Evolutionary conservation across 2,888 invertebrate species (phyloP).

Genomic region (Sesia apiformis): DNA sequence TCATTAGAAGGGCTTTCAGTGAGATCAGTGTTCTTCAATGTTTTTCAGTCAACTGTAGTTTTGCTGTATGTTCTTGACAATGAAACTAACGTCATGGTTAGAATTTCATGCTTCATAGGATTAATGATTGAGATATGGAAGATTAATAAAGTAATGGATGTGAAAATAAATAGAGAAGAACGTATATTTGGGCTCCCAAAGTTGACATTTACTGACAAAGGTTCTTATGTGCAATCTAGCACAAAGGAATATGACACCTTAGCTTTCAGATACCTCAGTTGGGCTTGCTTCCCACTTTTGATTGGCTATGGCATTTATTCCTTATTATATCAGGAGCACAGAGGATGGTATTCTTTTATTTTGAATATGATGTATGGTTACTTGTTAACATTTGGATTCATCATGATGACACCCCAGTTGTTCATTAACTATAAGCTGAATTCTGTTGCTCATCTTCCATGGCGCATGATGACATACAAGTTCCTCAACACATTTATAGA

Average conservation of each 20-base stretch:
- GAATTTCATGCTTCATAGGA: constrained; percentile 95
- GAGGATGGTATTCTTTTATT: constrained; percentile 99
- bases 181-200: constrained; percentile 87
- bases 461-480: constrained; percentile 99
- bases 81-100: constrained; percentile 97
- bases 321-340: constrained; percentile 95
- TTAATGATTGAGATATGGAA: constrained; percentile 99
- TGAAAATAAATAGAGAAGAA: constrained; percentile 83
- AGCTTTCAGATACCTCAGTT: constrained; percentile 97
- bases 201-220: constrained; percentile 91
- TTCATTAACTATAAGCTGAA: constrained; percentile 99
- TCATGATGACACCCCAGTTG: constrained; percentile 99
- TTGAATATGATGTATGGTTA: constrained; percentile 98
- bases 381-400: constrained; percentile 98
- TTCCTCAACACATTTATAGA: constrained; percentile 99
- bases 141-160: constrained; percentile 93
- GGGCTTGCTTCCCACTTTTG: constrained; percentile 95
- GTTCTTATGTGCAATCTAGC: constrained; percentile 95
- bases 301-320: constrained; percentile 97
- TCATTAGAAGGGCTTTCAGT: constrained; percentile 98
- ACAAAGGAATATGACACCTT: constrained; percentile 95
- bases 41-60: constrained; percentile 97
- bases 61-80: constrained; percentile 97
- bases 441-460: constrained; percentile 98
- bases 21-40: constrained; percentile 97